Base-by-base conservation (phyloP, 2,113 vertebrate genomes). In the Cryptomyrus ogoouensis region DNA sequence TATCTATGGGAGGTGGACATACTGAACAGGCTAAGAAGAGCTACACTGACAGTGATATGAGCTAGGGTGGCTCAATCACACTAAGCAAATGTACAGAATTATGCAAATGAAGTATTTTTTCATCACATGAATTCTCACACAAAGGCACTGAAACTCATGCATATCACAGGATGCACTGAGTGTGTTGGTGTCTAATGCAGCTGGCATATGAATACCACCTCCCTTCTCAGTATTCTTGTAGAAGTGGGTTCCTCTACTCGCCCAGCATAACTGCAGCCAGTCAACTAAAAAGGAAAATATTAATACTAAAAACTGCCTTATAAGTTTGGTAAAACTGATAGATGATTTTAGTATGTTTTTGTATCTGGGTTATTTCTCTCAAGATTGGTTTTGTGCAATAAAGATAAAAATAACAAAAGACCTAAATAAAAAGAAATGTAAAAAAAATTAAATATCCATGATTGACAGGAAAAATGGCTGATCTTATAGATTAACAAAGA, bases 121-220 rank as follows among this genome's bases (percentile, higher is more conserved):
- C 91, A 88, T 91, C 92, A 31, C 39, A n/a, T 8, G 91, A 92
- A 93, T 94, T 93, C 91, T 90, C 89, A 90, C 77, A 88, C 91
- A 92, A 90, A 91, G 92, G 92, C 91, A 93, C 91, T 88, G 92
- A 91, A 92, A 89, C 91, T 90, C 90, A 91, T 91, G 91, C 66
- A 49, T 91, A 90, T 91, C 88, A 94, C 94, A 89, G 91, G 94
- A 17, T 91, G 24, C 5, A 89, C 92, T 94, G n/a, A 66, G 17
- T 10, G 31, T 8, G 15, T 10, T 52, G 50, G 85, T 31, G 15
- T 52, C 85, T 53, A 87, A 87, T 31, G 50, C 47, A 27, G 49
- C 13, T 27, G 83, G 83, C n/a, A 8, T 47, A 19, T 53, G 50
- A 87, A 31, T 35, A 56, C 50, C n/a, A 15, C 2, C 7, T 39